phyloP scores from a whole-genome alignment of 2,113 vertebrate genomes.

The Notechis scutatus region DNA sequence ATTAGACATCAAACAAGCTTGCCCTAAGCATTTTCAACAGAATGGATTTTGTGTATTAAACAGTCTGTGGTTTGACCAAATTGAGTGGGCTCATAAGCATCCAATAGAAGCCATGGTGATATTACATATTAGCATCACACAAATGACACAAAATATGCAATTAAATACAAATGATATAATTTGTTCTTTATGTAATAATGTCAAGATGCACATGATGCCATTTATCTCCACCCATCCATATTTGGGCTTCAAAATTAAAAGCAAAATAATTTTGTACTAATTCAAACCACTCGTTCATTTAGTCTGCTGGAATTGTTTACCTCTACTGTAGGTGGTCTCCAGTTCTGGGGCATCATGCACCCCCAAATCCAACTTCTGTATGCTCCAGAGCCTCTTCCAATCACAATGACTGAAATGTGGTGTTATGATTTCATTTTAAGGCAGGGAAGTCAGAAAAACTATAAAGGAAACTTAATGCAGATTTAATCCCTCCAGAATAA shows the following conservation, averaged over 20 bases:
- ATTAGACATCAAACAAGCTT: not conserved
- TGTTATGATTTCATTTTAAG: not conserved
- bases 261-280: not conserved
- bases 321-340: not conserved
- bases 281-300: not conserved
- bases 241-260: not conserved
- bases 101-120: not conserved
- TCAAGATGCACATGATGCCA: not conserved
- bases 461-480: not conserved
- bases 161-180: not conserved
- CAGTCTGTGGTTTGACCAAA: not conserved
- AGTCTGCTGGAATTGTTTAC: not conserved
- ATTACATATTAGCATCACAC: not conserved
- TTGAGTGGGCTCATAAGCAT: not conserved
- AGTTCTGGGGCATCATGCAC: not conserved
- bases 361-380: not conserved
- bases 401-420: not conserved
- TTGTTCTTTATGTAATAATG: not conserved
- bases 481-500: not conserved
- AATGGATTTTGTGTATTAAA: not conserved
- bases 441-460: not conserved
- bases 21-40: not conserved
- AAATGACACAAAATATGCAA: not conserved
- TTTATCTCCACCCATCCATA: not conserved
- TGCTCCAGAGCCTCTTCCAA: not conserved